Evolutionary conservation across 2,888 invertebrate genomes (phyloP).

Genomic region (Himalopsyche japonica): DNA sequence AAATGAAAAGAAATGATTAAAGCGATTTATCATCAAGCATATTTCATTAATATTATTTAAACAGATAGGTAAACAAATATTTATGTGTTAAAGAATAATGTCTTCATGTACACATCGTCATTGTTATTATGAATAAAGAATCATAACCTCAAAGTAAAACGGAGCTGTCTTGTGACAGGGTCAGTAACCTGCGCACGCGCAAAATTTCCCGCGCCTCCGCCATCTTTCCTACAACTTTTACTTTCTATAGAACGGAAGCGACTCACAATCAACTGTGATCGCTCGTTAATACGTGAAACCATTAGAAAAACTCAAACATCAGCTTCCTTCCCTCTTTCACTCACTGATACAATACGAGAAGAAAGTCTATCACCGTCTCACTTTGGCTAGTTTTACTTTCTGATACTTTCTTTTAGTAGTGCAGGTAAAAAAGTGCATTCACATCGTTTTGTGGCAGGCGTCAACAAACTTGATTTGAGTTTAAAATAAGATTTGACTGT

Average conservation of each 20-base stretch:
- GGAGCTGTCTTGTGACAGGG: not conserved
- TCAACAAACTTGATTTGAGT: not conserved
- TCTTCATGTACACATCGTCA: not conserved
- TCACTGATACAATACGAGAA: not conserved
- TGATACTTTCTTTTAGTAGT: not conserved
- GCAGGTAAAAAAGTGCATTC: not conserved
- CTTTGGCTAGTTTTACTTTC: not conserved
- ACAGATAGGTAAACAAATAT: too few relatives aligned
- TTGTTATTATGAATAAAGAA: not conserved
- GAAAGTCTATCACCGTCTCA: not conserved
- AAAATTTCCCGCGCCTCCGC: not conserved
- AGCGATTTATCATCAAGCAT: too few relatives aligned
- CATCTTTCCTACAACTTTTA: constrained; percentile 1
- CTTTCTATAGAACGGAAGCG: not conserved
- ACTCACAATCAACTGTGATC: not conserved
- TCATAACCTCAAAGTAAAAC: not conserved
- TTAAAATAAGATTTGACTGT: not conserved
- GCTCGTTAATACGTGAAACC: not conserved
- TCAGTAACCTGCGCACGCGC: not conserved
- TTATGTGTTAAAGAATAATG: not conserved
- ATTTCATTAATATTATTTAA: too few relatives aligned
- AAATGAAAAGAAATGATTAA: too few relatives aligned
- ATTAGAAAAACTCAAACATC: not conserved
- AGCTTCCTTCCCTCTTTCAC: not conserved
- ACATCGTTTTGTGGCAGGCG: not conserved